Base-by-base conservation (phyloP, 2,113 vertebrate genomes). In the Atherinomorus stipes region DNA sequence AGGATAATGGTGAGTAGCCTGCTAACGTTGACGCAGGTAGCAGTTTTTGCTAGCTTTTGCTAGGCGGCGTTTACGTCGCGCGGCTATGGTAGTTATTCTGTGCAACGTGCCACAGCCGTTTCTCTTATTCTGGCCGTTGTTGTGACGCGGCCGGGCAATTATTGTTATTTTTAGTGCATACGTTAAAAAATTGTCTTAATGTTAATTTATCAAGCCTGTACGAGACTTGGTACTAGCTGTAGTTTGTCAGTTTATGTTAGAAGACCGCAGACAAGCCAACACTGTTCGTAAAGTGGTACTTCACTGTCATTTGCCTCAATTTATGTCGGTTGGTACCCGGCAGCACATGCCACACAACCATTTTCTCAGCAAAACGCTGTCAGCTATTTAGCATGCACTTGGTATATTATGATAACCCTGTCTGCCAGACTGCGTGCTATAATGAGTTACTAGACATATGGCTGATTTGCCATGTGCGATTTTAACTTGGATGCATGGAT, bases 1-100 rank as follows among this genome's bases (percentile, higher is more conserved):
- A 77, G 58, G 72, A 85, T 68, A 77, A 93, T 93, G 92, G 92
- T 93, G 72, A 93, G 92, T 92, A 11, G 49, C 62, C 63, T 62
- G 75, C 74, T 83, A 83, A 25, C 42, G 52, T 44, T 58, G 25
- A 40, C 58, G 21, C 51, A 4, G 11, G 31, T 40, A 76, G 77
- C 50, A 34, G 2, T 42, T 2, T 3, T 28, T 65, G 49, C 50
- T 56, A 44, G 4, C 9, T 11, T 70, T 74, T 53, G 58, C 71
- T 25, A 0, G 23, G 2, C 28, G 1, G 31, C 22, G 57, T 26
- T 60, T 54, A 9, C 38, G 23, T 44, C 25, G 19, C 23, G 31
- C 7, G 22, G 37, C 23, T 52, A 18, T 52, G 6, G 19, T 23
- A 8, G 31, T 34, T 34, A 9, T 9, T 9, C 31, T 34, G n/a